These are phyloP conservation scores for Anser brachyrhynchus DNA, from an alignment of 2,113 vertebrate genomes.

Conservation along the genomic window DNA sequence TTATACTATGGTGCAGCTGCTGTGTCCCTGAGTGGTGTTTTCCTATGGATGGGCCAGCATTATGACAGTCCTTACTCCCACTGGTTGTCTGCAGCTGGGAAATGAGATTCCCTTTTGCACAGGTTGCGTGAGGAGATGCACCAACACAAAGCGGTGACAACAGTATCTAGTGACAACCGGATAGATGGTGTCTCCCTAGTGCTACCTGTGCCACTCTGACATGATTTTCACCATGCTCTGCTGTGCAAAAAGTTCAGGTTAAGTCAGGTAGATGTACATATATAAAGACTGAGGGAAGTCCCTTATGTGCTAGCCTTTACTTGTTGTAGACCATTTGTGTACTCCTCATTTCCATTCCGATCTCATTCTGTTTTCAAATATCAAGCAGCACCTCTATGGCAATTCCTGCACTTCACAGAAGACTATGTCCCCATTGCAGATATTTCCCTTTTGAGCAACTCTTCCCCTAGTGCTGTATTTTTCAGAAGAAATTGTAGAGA, in stretches of 20 bases:
- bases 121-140: background rate
- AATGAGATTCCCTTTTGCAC: background rate
- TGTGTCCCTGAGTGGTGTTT: background rate
- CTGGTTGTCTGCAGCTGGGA: background rate
- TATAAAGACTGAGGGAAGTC: background rate
- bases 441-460: background rate
- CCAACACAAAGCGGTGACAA: background rate
- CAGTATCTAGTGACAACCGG: too few species aligned
- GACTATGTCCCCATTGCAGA: background rate
- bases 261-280: background rate
- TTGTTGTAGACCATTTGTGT: background rate
- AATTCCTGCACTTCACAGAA: background rate
- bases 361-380: background rate
- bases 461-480: background rate
- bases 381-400: background rate
- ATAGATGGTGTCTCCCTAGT: background rate
- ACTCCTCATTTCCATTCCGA: background rate
- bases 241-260: background rate
- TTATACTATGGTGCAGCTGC: background rate
- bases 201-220: background rate
- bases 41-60: background rate
- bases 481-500: background rate
- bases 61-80: background rate
- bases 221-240: background rate
- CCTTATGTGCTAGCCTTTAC: accelerated